Evolutionary conservation across 1,140 invertebrate species (phyloP).

Genomic region (Acromyrmex heyeri): DNA sequence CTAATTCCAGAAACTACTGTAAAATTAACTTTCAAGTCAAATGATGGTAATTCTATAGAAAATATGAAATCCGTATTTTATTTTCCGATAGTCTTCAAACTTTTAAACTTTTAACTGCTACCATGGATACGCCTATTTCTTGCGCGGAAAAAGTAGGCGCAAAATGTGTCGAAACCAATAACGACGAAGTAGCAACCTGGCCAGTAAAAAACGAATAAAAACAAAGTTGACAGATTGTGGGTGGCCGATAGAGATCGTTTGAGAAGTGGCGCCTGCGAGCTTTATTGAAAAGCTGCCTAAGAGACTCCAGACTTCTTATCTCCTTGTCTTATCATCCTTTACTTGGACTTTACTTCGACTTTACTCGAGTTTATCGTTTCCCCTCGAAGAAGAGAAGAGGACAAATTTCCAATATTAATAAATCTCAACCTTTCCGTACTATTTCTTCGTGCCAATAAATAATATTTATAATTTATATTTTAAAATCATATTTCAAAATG

Average conservation of each 20-base stretch:
- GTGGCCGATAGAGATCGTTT: slow-evolving; percentile 49
- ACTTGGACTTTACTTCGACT: slow-evolving; percentile 18
- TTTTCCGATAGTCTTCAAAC: not conserved
- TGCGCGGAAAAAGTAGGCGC: not conserved
- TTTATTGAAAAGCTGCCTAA: slow-evolving; percentile 81
- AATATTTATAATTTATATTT: not conserved
- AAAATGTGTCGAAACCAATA: slow-evolving; percentile 24
- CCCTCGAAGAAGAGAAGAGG: not conserved
- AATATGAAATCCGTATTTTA: slow-evolving; percentile 18
- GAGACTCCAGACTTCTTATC: slow-evolving; percentile 59
- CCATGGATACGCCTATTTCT: slow-evolving; percentile 22
- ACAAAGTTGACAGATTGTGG: slow-evolving; percentile 30
- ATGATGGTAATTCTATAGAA: not conserved
- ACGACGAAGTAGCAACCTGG: not conserved
- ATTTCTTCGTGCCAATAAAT: not conserved
- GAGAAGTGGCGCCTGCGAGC: slow-evolving; percentile 76
- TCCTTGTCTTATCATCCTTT: slow-evolving; percentile 28
- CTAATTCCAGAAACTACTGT: not conserved
- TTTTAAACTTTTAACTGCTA: slow-evolving; percentile 36
- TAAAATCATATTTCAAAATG: not conserved
- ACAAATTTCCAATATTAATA: slow-evolving; percentile 36
- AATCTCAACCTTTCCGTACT: slow-evolving; percentile 1
- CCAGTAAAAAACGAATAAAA: slow-evolving; percentile 32
- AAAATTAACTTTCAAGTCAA: not conserved
- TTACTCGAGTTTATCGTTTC: slow-evolving; percentile 19